Conservation (phyloP, 2,888 invertebrate genomes). For the Aleiodes alternator region DNA sequence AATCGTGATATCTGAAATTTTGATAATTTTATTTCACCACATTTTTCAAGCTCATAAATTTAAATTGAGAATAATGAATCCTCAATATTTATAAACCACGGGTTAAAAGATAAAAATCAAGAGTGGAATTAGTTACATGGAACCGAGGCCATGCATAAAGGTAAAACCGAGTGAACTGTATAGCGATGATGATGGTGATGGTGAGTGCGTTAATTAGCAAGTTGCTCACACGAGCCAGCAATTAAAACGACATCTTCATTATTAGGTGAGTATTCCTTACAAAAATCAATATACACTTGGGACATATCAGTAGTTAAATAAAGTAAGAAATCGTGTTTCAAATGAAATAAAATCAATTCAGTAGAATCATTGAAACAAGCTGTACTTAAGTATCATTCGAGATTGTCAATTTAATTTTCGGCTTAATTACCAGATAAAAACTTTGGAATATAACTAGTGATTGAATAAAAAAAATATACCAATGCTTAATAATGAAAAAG, state of each 20-base stretch:
- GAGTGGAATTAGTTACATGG: conserved; percentile 12
- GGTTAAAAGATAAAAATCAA: conserved; percentile 6
- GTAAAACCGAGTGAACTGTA: conserved; percentile 62
- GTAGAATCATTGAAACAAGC: too few relatives aligned
- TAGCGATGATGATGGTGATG: conserved; percentile 61
- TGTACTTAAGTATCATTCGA: too few relatives aligned
- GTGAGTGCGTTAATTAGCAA: conserved; percentile 74
- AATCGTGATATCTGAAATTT: neutral
- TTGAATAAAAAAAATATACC: too few relatives aligned
- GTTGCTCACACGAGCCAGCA: conserved; percentile 74
- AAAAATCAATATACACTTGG: neutral
- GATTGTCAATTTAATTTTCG: too few relatives aligned
- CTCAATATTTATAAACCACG: conserved; percentile 5
- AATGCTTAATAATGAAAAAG: too few relatives aligned
- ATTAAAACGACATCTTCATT: conserved; percentile 76
- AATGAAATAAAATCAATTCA: too few relatives aligned
- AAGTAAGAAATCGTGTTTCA: neutral
- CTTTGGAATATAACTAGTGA: too few relatives aligned
- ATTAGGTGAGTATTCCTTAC: conserved; percentile 68
- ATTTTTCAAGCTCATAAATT: neutral
- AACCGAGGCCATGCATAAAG: conserved; percentile 5
- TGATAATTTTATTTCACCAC: neutral
- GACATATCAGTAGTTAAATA: neutral
- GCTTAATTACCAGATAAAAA: too few relatives aligned
- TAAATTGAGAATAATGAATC: neutral